A percentile compares a stretch with the other conserved stretches of the same genome.
phyloP scores from a whole-genome alignment of 2,113 vertebrate genomes.

The Protobothrops flavoviridis region DNA sequence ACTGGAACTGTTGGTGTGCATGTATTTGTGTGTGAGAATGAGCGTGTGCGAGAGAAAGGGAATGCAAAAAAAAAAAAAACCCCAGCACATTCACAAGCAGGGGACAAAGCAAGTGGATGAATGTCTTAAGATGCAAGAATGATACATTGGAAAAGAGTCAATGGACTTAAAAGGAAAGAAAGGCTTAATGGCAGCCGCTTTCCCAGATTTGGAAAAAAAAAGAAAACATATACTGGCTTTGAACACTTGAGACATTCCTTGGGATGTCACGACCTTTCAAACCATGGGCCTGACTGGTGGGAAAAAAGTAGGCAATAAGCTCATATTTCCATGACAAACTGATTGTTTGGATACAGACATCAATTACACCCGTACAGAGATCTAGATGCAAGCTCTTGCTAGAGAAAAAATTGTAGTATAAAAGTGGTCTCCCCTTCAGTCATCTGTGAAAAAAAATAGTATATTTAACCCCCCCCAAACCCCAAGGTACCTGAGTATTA shows the following conservation, averaged over 20 bases:
- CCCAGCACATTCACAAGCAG: background rate
- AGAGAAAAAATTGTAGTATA: conserved; percentile 36
- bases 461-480: background rate
- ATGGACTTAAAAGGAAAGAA: conserved; percentile 29
- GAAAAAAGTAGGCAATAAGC: conserved; percentile 28
- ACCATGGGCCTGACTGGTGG: conserved; percentile 51
- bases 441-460: conserved; percentile 40
- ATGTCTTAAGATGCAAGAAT: background rate
- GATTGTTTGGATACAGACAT: background rate
- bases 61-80: background rate
- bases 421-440: conserved; percentile 46
- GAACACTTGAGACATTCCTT: background rate
- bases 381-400: background rate
- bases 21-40: background rate
- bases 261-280: conserved; percentile 35
- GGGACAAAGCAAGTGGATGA: background rate
- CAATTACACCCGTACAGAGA: background rate
- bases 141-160: conserved; percentile 28
- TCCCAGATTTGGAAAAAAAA: conserved; percentile 17
- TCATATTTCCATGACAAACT: background rate
- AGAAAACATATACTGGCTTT: conserved; percentile 41
- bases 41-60: background rate
- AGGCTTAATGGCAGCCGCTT: conserved; percentile 11
- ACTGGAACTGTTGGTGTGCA: background rate
- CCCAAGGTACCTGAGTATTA: background rate